Evolutionary conservation across 64 coral and sea anemone species (phyloP).

Genomic region (Montipora cactus): DNA sequence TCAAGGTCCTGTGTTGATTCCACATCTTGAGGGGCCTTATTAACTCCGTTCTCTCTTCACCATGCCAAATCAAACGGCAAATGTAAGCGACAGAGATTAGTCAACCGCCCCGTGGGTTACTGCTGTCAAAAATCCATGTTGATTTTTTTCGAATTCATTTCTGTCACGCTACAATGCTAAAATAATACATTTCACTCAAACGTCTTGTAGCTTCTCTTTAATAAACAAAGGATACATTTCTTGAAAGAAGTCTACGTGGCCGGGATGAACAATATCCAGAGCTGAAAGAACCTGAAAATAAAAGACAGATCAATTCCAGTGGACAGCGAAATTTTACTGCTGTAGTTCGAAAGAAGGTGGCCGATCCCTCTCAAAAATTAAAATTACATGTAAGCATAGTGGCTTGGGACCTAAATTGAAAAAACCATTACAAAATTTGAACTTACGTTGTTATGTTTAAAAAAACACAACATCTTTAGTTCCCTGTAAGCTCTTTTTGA

Average conservation of each 20-base stretch:
- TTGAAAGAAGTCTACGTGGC: slow-evolving; percentile 96
- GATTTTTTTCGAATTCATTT: slow-evolving; percentile 15
- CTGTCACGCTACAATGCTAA: slow-evolving; percentile 90
- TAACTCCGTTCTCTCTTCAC: neutral
- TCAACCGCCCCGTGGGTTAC: neutral
- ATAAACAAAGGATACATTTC: slow-evolving; percentile 98
- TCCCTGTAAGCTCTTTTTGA: slow-evolving; percentile 97
- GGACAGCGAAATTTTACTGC: neutral
- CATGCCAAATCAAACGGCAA: neutral
- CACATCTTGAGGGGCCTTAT: neutral
- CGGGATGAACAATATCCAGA: slow-evolving; percentile 97
- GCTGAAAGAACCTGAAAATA: slow-evolving; percentile 94
- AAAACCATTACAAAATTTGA: neutral
- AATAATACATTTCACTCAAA: neutral
- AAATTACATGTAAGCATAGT: no score
- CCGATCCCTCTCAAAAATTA: slow-evolving; percentile 4
- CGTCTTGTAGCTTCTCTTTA: slow-evolving; percentile 4
- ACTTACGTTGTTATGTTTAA: slow-evolving; percentile 99
- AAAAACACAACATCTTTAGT: slow-evolving; percentile 95
- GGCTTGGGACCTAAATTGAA: no score
- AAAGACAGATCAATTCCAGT: slow-evolving; percentile 20
- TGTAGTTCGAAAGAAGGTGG: slow-evolving; percentile 23
- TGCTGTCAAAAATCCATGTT: neutral
- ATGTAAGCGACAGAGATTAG: slow-evolving; percentile 36
- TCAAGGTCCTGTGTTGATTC: neutral